phyloP scores from a whole-genome alignment of 2,113 vertebrate genomes.

The Strigops habroptila region DNA sequence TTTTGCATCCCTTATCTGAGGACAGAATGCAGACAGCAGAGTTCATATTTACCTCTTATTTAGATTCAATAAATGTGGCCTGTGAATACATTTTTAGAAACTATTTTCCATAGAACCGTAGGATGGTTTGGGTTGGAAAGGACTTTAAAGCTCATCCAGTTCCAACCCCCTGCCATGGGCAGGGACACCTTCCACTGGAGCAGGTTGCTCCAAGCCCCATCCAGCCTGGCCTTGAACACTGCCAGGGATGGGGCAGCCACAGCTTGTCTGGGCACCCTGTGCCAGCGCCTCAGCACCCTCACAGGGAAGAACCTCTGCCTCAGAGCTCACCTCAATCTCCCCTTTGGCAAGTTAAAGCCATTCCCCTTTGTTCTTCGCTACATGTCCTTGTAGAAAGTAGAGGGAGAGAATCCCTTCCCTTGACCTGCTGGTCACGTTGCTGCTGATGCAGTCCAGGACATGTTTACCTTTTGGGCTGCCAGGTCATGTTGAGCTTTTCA shows the following conservation, averaged over 20 bases:
- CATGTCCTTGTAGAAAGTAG: neutral
- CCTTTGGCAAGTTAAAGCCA: neutral
- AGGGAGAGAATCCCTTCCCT: neutral
- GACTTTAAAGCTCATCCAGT: neutral
- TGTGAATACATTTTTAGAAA: conserved; percentile 23
- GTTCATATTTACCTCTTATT: conserved; percentile 10
- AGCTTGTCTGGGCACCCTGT: neutral
- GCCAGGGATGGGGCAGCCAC: too few species aligned
- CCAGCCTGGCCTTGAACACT: neutral
- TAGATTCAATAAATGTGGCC: neutral
- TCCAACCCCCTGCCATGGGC: neutral
- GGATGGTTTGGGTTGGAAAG: neutral
- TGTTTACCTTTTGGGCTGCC: neutral
- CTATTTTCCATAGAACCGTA: neutral
- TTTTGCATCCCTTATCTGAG: neutral
- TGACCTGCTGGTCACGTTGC: neutral
- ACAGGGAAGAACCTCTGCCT: neutral
- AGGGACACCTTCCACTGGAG: neutral
- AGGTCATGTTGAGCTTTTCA: neutral
- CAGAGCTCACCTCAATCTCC: neutral
- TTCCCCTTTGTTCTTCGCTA: neutral
- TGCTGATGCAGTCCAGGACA: neutral
- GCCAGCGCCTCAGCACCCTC: neutral
- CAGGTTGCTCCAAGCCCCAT: neutral
- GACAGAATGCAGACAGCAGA: neutral